phyloP scores from a whole-genome alignment of 2,888 invertebrate genomes.

The Mesorhabditis spiculigera region DNA sequence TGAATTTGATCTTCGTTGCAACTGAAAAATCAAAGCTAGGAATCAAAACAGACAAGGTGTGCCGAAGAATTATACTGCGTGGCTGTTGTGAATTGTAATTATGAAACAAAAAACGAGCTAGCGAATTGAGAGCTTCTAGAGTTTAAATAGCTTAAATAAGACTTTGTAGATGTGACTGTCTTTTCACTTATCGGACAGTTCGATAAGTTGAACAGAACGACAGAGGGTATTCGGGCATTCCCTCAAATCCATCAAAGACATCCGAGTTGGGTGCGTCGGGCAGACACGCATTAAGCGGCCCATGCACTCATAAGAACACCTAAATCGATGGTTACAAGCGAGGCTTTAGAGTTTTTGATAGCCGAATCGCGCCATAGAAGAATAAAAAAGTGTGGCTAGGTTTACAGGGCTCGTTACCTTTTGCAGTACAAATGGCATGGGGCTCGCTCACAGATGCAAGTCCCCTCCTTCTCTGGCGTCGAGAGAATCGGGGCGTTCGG shows the following conservation, averaged over 20 bases:
- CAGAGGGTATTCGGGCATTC: conserved; percentile 37
- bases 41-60: no score
- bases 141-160: no score
- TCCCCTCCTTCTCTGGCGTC: conserved; percentile 14
- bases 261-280: conserved; percentile 26
- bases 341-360: neutral
- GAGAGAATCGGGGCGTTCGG: conserved; percentile 21
- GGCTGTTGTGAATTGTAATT: no score
- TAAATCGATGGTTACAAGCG: conserved; percentile 11
- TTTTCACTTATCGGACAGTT: conserved; percentile 5
- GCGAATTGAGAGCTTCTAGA: no score
- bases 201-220: conserved; percentile 28
- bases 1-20: no score
- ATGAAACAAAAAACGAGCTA: no score
- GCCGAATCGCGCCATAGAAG: neutral
- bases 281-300: conserved; percentile 34
- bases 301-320: conserved; percentile 37
- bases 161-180: no score
- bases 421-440: conserved; percentile 35
- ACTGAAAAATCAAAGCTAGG: no score
- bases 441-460: conserved; percentile 32
- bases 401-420: conserved; percentile 18
- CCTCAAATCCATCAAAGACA: conserved; percentile 32
- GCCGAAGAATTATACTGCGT: no score
- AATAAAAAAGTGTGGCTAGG: neutral